These are phyloP conservation scores for Carpatolechia fugitivella DNA, from an alignment of 2,888 invertebrate species.

Conservation along the genomic window DNA sequence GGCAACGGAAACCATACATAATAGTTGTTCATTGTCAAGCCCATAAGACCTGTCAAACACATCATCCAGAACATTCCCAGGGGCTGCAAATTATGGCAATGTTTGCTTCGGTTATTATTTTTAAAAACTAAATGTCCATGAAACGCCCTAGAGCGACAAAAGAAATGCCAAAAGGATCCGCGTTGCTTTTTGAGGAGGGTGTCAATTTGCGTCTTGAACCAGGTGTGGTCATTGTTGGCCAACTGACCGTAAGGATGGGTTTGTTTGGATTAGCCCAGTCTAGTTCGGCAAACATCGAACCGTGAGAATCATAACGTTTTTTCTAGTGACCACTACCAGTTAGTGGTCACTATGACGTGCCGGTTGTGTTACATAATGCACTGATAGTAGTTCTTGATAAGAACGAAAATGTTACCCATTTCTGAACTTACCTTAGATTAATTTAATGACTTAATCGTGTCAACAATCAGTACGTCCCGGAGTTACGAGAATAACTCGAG, in stretches of 20 bases:
- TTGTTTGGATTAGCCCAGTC: constrained; percentile 63
- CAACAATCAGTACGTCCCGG: constrained; percentile 51
- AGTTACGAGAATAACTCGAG: constrained; percentile 52
- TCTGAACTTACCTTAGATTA: constrained; percentile 32
- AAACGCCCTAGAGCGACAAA: constrained; percentile 56
- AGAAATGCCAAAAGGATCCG: constrained; percentile 56
- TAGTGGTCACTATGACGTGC: neutral
- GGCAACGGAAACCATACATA: constrained; percentile 54
- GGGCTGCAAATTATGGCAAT: constrained; percentile 64
- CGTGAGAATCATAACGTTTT: constrained; percentile 67
- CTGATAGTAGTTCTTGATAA: constrained; percentile 1
- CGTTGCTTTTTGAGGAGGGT: constrained; percentile 60
- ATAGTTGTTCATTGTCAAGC: constrained; percentile 45
- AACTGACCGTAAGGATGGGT: constrained; percentile 68
- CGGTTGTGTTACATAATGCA: constrained; percentile 4
- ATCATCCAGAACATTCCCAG: constrained; percentile 64
- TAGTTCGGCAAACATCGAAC: constrained; percentile 53
- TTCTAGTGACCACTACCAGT: constrained; percentile 25
- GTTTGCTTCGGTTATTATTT: constrained; percentile 67
- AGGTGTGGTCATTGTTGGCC: constrained; percentile 68
- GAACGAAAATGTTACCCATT: constrained; percentile 13
- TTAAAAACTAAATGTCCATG: constrained; percentile 49
- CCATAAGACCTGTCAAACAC: constrained; percentile 68
- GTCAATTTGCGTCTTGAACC: constrained; percentile 61
- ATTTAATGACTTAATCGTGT: constrained; percentile 45